Base-by-base conservation (phyloP, 1,140 invertebrate species). In the Onthophagus taurus region DNA sequence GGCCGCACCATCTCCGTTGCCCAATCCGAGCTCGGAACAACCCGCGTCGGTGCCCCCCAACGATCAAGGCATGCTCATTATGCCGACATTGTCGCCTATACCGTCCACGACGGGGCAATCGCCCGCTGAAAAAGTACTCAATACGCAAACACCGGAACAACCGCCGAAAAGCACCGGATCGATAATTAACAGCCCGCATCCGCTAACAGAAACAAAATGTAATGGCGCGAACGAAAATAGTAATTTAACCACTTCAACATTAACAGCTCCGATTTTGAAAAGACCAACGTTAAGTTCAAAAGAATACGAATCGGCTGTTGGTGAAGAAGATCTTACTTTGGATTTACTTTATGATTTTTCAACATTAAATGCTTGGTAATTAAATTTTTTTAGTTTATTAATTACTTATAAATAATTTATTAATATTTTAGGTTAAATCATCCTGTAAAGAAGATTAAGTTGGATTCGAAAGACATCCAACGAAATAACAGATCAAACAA, bases 261-360 rank as follows among this genome's bases (percentile, higher is more conserved):
- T 31, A 42, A 45, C 43, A 50, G n/a, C 55, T 35, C 48, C 53
- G 43, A 54, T 67, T 21, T 61, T 81, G 43, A 83, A 83, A 55
- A 69, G 83, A 52, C 89, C 89, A 4, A 60, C 77, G 31, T 68
- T 91, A 29, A 75, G 72, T 11, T 75, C 77, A 1, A 78, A 78
- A 57, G 82, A 85, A 52, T 78, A 83, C 37, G 75, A 78, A 43
- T 76, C 78, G 50, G 71, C 84, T 1, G 64, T 80, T 0, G 69
- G 71, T 20, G 85, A 89, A 49, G 84, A 87, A 57, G 83, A 87
- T 59, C 79, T 84, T 52, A 78, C 81, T 35, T 75, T 86, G 35
- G 78, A 85, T 45, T 76, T 86, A 65, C 74, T 95, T 1, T 94
- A 94, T 61, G 87, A 94, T 65, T 92, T 91, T 69, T 77, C 83